Evolutionary conservation across 2,888 invertebrate species (phyloP).

Genomic region (Lycia hirtaria): DNA sequence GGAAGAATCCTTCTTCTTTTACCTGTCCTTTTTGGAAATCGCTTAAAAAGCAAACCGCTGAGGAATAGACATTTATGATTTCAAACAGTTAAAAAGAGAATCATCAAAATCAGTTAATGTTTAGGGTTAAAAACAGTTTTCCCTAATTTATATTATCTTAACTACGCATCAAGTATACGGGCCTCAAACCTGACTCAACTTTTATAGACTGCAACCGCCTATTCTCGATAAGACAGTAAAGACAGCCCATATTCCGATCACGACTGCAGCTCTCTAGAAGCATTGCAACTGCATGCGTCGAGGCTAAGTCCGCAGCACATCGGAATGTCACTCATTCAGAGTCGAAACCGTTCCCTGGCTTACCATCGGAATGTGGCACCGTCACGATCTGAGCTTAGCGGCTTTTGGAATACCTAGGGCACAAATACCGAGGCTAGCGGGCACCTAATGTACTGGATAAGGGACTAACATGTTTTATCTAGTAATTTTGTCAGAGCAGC

Average conservation of each 20-base stretch:
- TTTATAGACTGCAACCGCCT: background rate
- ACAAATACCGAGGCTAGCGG: background rate
- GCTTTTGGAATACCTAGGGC: slow-evolving; percentile 1
- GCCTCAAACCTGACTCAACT: too few relatives aligned
- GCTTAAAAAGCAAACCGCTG: too few relatives aligned
- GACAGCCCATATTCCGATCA: background rate
- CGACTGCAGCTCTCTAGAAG: slow-evolving; percentile 1
- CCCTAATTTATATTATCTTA: too few relatives aligned
- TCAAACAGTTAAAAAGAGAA: too few relatives aligned
- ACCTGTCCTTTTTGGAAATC: too few relatives aligned
- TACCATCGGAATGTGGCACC: slow-evolving; percentile 4
- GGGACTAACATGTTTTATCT: too few relatives aligned
- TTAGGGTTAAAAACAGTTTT: too few relatives aligned
- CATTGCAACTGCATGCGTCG: slow-evolving; percentile 21
- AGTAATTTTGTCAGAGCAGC: too few relatives aligned
- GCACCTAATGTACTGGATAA: background rate
- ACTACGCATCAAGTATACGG: too few relatives aligned
- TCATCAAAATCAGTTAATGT: too few relatives aligned
- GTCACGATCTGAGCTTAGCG: slow-evolving; percentile 16
- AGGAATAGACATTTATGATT: too few relatives aligned
- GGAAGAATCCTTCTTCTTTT: too few relatives aligned
- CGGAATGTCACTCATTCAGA: slow-evolving; percentile 26
- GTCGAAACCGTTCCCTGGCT: slow-evolving; percentile 7
- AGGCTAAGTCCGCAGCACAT: slow-evolving; percentile 6
- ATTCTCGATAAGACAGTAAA: background rate